A percentile compares a stretch with the other conserved stretches of the same genome.
Evolutionary conservation across 2,113 vertebrate genomes (phyloP).

Genomic region (Pluvialis apricaria): DNA sequence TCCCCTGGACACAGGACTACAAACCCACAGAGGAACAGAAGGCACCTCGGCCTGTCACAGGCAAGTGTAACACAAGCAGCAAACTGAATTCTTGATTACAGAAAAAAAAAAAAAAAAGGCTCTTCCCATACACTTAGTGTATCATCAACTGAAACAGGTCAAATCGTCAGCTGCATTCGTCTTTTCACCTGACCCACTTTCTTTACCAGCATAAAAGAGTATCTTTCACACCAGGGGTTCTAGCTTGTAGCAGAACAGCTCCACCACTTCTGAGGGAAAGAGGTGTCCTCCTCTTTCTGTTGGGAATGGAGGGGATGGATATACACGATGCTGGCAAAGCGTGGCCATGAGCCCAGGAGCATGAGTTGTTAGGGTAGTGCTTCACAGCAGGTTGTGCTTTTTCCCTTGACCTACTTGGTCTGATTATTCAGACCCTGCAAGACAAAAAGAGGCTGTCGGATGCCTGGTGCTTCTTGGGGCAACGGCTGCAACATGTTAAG

Average conservation of each 20-base stretch:
- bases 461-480: background rate
- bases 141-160: background rate
- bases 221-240: background rate
- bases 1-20: background rate
- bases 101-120: background rate
- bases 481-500: background rate
- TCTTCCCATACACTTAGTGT: background rate
- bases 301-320: background rate
- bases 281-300: background rate
- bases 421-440: background rate
- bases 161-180: background rate
- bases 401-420: background rate
- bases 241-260: background rate
- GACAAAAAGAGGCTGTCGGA: background rate
- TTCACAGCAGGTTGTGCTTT: background rate
- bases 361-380: background rate
- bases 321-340: background rate
- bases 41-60: background rate
- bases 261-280: background rate
- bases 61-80: background rate
- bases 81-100: background rate
- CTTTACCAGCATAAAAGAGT: background rate
- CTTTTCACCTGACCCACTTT: background rate
- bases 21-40: background rate
- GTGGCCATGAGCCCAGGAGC: background rate